Percentiles rank a stretch among this genome's conserved stretches.
Conservation (phyloP, 2,888 invertebrate genomes). For the Sinodicranocentrus sp. region DNA sequence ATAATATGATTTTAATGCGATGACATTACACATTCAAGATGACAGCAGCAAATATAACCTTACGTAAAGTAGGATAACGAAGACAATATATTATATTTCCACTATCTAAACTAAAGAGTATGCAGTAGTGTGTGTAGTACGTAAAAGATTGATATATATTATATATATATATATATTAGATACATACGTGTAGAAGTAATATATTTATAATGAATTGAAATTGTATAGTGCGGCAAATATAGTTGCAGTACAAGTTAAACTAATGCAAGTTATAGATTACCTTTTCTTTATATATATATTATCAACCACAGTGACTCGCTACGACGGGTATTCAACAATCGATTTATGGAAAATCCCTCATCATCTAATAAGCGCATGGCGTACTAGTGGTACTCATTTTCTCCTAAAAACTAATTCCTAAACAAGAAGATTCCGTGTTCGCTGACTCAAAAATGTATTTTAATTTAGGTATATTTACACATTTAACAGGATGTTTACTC, state of each 20-base stretch:
- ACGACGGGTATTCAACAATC: slow-evolving; percentile 8
- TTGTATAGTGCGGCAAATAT: neutral
- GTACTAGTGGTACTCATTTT: slow-evolving; percentile 50
- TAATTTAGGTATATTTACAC: neutral
- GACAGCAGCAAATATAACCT: no score
- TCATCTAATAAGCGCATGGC: slow-evolving; percentile 61
- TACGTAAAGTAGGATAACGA: no score
- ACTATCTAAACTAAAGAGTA: no score
- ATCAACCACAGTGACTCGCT: neutral
- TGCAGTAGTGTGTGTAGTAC: neutral
- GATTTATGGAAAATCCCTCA: neutral
- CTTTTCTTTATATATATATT: neutral
- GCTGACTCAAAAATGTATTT: slow-evolving; percentile 3
- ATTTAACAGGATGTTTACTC: neutral
- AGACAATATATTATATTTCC: no score
- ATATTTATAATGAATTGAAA: neutral
- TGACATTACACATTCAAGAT: no score
- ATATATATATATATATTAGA: neutral
- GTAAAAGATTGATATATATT: neutral
- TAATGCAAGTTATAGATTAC: neutral
- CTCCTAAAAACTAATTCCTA: neutral
- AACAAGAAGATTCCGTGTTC: neutral
- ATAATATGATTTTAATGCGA: no score
- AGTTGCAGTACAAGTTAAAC: slow-evolving; percentile 6
- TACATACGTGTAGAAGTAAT: neutral